Evolutionary conservation across 2,113 vertebrate genomes (phyloP).

Genomic region (Pituophis catenifer): DNA sequence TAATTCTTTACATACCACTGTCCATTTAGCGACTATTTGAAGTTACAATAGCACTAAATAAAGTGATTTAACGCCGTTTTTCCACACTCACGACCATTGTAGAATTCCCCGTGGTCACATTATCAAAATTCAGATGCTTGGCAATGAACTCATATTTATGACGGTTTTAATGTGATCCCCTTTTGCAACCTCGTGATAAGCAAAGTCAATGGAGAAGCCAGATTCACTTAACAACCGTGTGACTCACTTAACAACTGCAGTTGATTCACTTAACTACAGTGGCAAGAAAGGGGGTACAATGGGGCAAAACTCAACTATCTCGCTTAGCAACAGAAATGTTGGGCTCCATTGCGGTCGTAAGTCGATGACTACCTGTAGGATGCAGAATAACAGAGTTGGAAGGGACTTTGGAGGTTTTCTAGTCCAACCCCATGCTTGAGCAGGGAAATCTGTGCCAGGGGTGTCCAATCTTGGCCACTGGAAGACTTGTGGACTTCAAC

Average conservation of each 20-base stretch:
- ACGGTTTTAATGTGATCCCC: not conserved
- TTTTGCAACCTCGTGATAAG: not conserved
- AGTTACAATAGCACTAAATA: not conserved
- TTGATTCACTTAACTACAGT: not conserved
- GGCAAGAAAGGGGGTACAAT: not conserved
- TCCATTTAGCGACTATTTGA: not conserved
- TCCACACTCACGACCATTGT: not conserved
- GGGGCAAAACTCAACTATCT: not conserved
- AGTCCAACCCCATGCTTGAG: not conserved
- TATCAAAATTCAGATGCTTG: not conserved
- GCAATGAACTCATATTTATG: not conserved
- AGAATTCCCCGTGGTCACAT: not conserved
- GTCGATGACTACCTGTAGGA: not conserved
- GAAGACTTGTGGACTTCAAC: not conserved
- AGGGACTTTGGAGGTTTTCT: no score
- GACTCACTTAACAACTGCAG: not conserved
- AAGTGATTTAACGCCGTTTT: not conserved
- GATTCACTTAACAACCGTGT: not conserved
- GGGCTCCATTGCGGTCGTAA: not conserved
- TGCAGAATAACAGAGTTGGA: not conserved
- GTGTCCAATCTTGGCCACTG: not conserved
- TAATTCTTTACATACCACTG: not conserved
- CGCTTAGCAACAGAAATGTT: not conserved
- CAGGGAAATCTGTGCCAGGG: no score
- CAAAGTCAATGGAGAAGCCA: not conserved